These are phyloP conservation scores for Alectura lathami DNA, from an alignment of 2,113 vertebrate genomes.

Conservation along the genomic window DNA sequence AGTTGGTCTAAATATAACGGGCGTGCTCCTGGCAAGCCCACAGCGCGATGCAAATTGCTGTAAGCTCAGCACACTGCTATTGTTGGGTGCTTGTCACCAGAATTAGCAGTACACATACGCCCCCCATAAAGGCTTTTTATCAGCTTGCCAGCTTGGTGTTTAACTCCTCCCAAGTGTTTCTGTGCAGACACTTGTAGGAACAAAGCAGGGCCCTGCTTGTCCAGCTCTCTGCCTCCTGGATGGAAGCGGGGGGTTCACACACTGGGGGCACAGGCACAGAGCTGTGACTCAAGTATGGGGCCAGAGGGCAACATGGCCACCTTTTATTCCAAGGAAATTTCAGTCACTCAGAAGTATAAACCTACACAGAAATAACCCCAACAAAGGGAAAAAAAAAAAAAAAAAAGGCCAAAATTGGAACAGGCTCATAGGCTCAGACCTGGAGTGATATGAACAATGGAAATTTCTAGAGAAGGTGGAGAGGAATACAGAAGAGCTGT, in stretches of 20 bases:
- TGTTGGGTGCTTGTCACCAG: conserved; percentile 57
- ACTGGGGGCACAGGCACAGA: accelerated
- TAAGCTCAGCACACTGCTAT: conserved; percentile 39
- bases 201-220: background rate
- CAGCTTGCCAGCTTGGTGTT: conserved; percentile 4
- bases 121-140: conserved; percentile 38
- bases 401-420: background rate
- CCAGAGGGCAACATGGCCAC: accelerated
- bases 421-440: background rate
- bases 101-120: conserved; percentile 52
- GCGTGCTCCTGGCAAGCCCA: conserved; percentile 37
- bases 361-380: background rate
- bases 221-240: background rate
- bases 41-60: conserved; percentile 40
- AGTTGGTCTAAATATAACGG: conserved; percentile 43
- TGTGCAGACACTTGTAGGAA: conserved; percentile 16
- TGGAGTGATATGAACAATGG: background rate
- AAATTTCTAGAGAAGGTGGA: background rate
- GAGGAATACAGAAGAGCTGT: background rate
- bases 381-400: accelerated
- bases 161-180: conserved; percentile 23
- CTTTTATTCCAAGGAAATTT: background rate
- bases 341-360: background rate
- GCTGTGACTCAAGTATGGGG: background rate
- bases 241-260: background rate